Evolutionary conservation across 1,140 invertebrate genomes (phyloP), one percentile per base, ranked within the genome.

Genomic region (Heliconius hermathena): DNA sequence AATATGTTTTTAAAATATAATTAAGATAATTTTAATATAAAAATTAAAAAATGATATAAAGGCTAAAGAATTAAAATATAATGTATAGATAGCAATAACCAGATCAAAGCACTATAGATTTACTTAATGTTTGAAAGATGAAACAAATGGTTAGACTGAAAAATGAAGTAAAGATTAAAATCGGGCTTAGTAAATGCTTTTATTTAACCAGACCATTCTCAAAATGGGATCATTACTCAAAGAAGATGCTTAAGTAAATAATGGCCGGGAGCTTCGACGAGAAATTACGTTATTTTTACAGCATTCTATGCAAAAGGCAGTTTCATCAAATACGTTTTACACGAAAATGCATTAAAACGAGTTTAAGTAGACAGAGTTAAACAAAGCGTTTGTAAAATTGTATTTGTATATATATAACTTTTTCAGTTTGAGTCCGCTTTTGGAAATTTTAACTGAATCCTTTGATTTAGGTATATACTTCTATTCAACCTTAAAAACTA

Each of bases 141-240:
- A 29, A 66, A 29, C 54, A 52, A 73, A 73, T 26, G 18, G 16
- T 29, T 22, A 52, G 57, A 66, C 13, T 66, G 33, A 66, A 75
- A 76, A 76, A 76, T 49, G 22, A 46, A 76, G 22, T 41, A 71
- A 49, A 76, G 60, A 76, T 76, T 70, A 76, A 76, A 76, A 71
- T 76, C 52, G 74, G 38, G 41, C 41, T 66, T 41, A 41, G 41
- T 26, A 71, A 76, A 22, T 71, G 36, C 54, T 76, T 16, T 70
- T 70, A 76, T 76, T 76, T 49, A 76, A 70, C 60, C 74, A 76
- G 38, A 75, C 66, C 41, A 77, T 77, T 77, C 49, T 70, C 8
- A n/a, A 72, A 77, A 77, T 77, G 66, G 70, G 66, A 77, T 77
- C 76, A 77, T 77, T 77, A 71, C 29, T 77, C 76, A 72, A 77